Evolutionary conservation across 1,140 invertebrate genomes (phyloP).

Genomic region (Neocloeon triangulifer): DNA sequence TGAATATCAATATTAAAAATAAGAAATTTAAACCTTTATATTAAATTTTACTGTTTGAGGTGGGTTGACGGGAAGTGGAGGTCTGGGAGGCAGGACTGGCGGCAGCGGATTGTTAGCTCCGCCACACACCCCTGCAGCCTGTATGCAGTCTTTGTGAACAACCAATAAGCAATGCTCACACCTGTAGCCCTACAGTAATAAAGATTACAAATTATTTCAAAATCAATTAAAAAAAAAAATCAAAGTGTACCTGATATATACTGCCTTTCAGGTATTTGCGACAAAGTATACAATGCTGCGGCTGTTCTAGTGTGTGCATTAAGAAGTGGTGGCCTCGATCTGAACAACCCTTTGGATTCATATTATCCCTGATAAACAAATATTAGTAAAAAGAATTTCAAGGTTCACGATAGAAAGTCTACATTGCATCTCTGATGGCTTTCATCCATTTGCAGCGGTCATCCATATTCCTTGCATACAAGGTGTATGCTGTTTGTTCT

Average conservation of each 20-base stretch:
- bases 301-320: slow-evolving; percentile 65
- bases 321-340: slow-evolving; percentile 70
- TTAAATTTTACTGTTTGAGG: slow-evolving; percentile 24
- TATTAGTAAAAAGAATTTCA: too few species aligned
- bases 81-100: slow-evolving; percentile 23
- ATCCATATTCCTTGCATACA: slow-evolving; percentile 74
- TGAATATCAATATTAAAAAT: too few species aligned
- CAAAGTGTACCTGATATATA: slow-evolving; percentile 45
- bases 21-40: too few species aligned
- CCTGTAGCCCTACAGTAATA: slow-evolving; percentile 39
- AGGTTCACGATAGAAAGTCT: too few species aligned
- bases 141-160: slow-evolving; percentile 57
- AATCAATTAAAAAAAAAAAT: slow-evolving; percentile 9
- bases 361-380: slow-evolving; percentile 51
- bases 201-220: slow-evolving; percentile 7
- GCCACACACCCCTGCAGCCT: slow-evolving; percentile 42
- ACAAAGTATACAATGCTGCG: slow-evolving; percentile 59
- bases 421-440: slow-evolving; percentile 77
- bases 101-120: slow-evolving; percentile 21
- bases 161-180: slow-evolving; percentile 47
- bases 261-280: slow-evolving; percentile 74
- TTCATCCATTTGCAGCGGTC: slow-evolving; percentile 78
- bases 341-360: slow-evolving; percentile 52
- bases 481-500: slow-evolving; percentile 62
- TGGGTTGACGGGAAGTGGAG: slow-evolving; percentile 23